Conservation (phyloP, 2,888 invertebrate species). For the Liopterus haemorrhoidalis region DNA sequence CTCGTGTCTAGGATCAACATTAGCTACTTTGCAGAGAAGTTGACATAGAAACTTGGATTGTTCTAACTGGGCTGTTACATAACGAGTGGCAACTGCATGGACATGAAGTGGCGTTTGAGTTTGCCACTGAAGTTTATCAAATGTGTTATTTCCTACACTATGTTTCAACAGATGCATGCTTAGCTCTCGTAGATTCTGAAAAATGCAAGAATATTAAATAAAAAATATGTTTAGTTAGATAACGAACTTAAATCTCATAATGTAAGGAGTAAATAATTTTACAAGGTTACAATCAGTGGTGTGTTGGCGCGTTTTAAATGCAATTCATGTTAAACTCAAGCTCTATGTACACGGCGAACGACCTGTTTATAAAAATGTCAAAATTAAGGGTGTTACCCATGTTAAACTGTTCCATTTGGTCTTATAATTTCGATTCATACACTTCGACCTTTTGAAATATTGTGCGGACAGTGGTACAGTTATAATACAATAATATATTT, state of each 20-base stretch:
- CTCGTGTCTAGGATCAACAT: conserved; percentile 61
- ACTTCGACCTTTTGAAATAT: no score
- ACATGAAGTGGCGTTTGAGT: conserved; percentile 63
- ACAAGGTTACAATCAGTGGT: no score
- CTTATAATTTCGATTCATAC: no score
- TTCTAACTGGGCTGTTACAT: conserved; percentile 76
- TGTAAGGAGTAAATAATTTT: neutral
- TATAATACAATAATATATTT: no score
- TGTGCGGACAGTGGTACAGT: no score
- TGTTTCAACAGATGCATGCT: conserved; percentile 76
- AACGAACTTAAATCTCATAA: neutral
- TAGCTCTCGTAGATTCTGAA: conserved; percentile 74
- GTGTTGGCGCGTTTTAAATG: neutral
- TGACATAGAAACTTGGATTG: conserved; percentile 72
- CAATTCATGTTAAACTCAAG: conserved; percentile 5
- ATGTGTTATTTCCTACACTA: conserved; percentile 48
- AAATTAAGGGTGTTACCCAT: no score
- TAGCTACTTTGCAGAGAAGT: conserved; percentile 62
- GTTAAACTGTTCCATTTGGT: no score
- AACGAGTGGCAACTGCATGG: conserved; percentile 74
- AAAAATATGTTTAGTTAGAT: neutral
- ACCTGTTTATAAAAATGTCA: no score
- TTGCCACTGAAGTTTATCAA: conserved; percentile 46
- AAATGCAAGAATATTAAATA: conserved; percentile 19
- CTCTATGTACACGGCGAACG: no score